Percentiles rank a stretch among this genome's conserved stretches.
These are phyloP conservation scores for Ctenoplectra terminalis DNA, from an alignment of 1,140 invertebrate species.

Conservation along the genomic window DNA sequence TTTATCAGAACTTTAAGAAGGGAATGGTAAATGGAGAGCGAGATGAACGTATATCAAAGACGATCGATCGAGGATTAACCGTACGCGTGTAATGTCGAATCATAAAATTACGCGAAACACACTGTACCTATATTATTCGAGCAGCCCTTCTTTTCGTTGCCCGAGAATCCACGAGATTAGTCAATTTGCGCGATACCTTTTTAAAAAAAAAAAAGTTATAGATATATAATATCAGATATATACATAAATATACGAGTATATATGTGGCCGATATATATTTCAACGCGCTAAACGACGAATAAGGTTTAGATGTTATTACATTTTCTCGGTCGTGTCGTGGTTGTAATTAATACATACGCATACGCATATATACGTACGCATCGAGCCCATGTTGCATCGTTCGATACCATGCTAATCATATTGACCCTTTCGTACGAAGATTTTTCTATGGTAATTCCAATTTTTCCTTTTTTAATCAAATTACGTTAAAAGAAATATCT, in stretches of 20 bases:
- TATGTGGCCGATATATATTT: constrained; percentile 14
- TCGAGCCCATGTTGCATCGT: constrained; percentile 3
- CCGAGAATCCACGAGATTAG: constrained; percentile 73
- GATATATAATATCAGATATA: constrained; percentile 56
- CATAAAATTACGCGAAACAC: constrained; percentile 6
- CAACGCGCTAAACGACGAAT: neutral
- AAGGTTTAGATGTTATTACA: constrained; percentile 18
- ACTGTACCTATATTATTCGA: constrained; percentile 54
- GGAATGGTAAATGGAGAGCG: neutral
- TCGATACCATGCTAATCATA: neutral
- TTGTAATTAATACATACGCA: constrained; percentile 23
- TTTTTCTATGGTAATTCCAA: neutral
- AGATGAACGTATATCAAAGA: neutral
- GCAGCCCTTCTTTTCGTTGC: constrained; percentile 61
- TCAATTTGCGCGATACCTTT: constrained; percentile 80
- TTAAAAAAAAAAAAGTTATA: constrained; percentile 70
- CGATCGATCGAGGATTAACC: constrained; percentile 17
- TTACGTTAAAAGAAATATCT: neutral
- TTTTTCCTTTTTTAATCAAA: neutral
- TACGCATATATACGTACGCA: constrained; percentile 22
- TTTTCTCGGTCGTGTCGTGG: constrained; percentile 17
- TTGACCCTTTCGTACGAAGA: neutral
- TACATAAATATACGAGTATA: constrained; percentile 57
- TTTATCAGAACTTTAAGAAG: neutral
- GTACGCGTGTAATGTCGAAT: neutral